phyloP scores from a whole-genome alignment of 2,888 invertebrate genomes.

The Glyphotaelius pellucidus region DNA sequence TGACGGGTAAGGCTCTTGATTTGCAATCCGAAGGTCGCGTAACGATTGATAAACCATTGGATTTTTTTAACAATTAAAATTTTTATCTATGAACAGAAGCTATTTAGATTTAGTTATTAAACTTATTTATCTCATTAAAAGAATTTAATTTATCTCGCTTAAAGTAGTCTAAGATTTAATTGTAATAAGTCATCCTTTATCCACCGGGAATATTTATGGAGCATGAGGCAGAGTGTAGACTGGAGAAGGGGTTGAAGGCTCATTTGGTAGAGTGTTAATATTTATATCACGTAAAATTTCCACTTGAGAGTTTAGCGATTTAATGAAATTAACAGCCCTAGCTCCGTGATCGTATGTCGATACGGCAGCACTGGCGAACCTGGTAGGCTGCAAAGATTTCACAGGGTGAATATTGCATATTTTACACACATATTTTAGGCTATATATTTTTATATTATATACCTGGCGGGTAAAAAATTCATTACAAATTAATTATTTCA shows the following conservation, averaged over 20 bases:
- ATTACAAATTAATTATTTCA: too few species aligned
- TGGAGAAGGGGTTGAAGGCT: background rate
- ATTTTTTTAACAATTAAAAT: too few species aligned
- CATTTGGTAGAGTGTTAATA: conserved; percentile 34
- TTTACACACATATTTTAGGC: background rate
- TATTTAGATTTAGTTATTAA: background rate
- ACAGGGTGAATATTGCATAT: background rate
- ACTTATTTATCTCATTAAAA: background rate
- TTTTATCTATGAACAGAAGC: too few species aligned
- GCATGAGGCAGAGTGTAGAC: background rate
- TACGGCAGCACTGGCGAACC: conserved; percentile 2
- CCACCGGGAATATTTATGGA: background rate
- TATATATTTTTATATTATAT: background rate
- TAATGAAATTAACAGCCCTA: conserved; percentile 62
- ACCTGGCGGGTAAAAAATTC: too few species aligned
- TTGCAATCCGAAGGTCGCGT: too few species aligned
- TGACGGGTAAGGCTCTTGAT: too few species aligned
- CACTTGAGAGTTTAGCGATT: conserved; percentile 59
- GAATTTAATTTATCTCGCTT: background rate
- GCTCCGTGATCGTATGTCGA: conserved; percentile 46
- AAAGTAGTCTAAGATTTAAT: background rate
- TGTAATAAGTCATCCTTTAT: conserved; percentile 19
- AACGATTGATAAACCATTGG: too few species aligned
- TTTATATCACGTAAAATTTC: conserved; percentile 63
- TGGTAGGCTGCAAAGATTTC: background rate